These are phyloP conservation scores for Trichoplusia ni DNA, from an alignment of 1,140 invertebrate genomes.

Conservation along the genomic window DNA sequence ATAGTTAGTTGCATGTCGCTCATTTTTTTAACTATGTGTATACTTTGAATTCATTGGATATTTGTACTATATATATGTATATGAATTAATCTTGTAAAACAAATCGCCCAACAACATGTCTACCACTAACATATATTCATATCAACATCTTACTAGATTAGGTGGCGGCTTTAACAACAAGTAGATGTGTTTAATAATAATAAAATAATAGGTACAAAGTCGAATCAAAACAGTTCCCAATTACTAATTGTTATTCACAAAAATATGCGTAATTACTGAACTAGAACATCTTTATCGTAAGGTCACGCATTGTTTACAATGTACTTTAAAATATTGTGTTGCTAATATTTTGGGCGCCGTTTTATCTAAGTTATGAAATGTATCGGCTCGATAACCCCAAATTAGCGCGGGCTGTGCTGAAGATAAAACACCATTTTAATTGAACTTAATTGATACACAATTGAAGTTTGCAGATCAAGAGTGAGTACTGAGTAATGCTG, in stretches of 20 bases:
- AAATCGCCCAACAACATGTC: too few relatives aligned
- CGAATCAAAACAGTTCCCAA: background rate
- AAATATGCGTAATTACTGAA: slow-evolving; percentile 10
- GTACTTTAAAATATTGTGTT: background rate
- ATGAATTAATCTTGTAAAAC: too few relatives aligned
- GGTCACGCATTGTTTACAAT: slow-evolving; percentile 22
- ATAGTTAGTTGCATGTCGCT: too few relatives aligned
- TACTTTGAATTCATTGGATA: too few relatives aligned
- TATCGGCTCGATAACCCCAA: slow-evolving; percentile 34
- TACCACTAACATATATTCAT: too few relatives aligned
- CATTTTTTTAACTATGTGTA: too few relatives aligned
- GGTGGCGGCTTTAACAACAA: too few relatives aligned
- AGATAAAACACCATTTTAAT: slow-evolving; percentile 3
- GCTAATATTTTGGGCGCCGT: slow-evolving; percentile 13
- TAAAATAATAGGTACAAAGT: background rate
- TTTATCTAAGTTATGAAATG: background rate
- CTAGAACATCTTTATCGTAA: slow-evolving; percentile 12
- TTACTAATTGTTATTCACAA: too few relatives aligned
- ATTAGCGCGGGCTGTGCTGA: slow-evolving; percentile 24
- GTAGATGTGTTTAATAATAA: background rate
- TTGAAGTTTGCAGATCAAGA: slow-evolving; percentile 4
- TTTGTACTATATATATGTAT: too few relatives aligned
- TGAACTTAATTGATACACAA: slow-evolving; percentile 1
- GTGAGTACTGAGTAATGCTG: too few relatives aligned
- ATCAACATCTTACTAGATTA: too few relatives aligned